Conservation (phyloP, 2,797 vertebrate genomes). For the Liparis tanakae region DNA sequence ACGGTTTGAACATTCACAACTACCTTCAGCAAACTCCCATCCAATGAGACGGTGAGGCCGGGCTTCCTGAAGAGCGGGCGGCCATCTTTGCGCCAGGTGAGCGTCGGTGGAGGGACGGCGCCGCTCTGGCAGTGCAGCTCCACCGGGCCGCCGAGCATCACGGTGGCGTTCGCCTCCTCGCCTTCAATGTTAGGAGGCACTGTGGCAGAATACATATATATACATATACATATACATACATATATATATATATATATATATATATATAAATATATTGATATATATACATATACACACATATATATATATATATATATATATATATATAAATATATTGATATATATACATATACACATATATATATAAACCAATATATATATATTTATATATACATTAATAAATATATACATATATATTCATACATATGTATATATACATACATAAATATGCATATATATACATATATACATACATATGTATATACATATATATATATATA, state of each 20-base stretch:
- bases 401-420: neutral
- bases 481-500: neutral
- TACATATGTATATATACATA: too few relatives aligned
- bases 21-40: constrained; percentile 86
- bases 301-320: too few relatives aligned
- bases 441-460: too few relatives aligned
- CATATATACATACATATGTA: too few relatives aligned
- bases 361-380: too few relatives aligned
- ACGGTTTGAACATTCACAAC: neutral
- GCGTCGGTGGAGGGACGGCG: constrained; percentile 88
- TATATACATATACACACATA: too few relatives aligned
- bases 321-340: too few relatives aligned
- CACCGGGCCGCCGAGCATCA: constrained; percentile 83
- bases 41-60: constrained; percentile 85
- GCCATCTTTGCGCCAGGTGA: constrained; percentile 92
- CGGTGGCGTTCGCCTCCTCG: constrained; percentile 92
- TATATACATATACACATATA: too few relatives aligned
- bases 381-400: too few relatives aligned
- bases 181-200: constrained; percentile 96
- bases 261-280: too few relatives aligned
- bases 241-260: too few relatives aligned
- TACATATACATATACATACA: too few relatives aligned
- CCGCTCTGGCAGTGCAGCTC: constrained; percentile 90
- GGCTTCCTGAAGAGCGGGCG: constrained; percentile 87
- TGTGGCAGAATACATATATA: constrained; percentile 54